A percentile compares a stretch with the other conserved stretches of the same genome.
Conservation (phyloP, 2,888 invertebrate species). For the Idaea aversata region DNA sequence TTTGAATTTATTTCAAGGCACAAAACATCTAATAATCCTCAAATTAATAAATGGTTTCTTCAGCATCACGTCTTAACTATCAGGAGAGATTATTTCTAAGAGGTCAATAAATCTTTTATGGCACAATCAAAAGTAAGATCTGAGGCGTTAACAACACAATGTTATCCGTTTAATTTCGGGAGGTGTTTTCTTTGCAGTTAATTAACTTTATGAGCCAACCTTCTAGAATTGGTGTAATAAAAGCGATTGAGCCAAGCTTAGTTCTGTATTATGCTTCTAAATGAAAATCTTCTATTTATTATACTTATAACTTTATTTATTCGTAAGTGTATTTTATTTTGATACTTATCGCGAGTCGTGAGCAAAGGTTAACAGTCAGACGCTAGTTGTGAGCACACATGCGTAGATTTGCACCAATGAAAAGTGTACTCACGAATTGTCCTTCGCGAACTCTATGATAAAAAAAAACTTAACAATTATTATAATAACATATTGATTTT, state of each 20-base stretch:
- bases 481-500: no score
- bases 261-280: neutral
- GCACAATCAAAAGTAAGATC: constrained; percentile 30
- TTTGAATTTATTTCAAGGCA: neutral
- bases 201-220: constrained; percentile 39
- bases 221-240: constrained; percentile 24
- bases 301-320: constrained; percentile 5
- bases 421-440: no score
- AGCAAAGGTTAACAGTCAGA: no score
- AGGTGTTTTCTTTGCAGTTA: constrained; percentile 39
- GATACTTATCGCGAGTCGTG: no score
- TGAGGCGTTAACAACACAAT: constrained; percentile 27
- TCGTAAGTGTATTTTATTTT: neutral
- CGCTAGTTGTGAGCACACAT: no score
- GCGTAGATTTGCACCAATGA: no score
- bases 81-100: constrained; percentile 1
- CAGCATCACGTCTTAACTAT: constrained; percentile 9
- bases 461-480: no score
- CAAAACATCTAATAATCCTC: neutral
- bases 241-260: constrained; percentile 9
- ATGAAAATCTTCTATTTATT: neutral
- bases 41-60: neutral
- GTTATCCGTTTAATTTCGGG: constrained; percentile 37
- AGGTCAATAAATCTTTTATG: constrained; percentile 22
- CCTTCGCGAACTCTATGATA: no score